Base-by-base conservation (phyloP, 64 coral and sea anemone species). In the Acropora yongei region DNA sequence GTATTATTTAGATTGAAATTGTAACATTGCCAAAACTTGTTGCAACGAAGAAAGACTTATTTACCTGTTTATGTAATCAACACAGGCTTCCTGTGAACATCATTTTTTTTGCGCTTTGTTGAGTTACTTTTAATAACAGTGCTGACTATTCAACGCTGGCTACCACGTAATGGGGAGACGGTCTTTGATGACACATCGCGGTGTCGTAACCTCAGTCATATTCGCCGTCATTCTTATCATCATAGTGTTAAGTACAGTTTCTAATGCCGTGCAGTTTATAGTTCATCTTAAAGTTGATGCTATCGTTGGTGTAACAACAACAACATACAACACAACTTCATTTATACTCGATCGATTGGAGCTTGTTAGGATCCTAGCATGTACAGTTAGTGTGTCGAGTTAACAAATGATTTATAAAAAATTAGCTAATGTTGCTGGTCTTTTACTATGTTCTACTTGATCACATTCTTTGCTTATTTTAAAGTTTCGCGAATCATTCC, bases 401-500 rank as follows among this genome's bases (percentile, higher is more conserved):
- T n/a, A n/a, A n/a, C n/a, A n/a, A n/a, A n/a, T n/a, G n/a, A n/a
- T n/a, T n/a, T n/a, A n/a, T n/a, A n/a, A n/a, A n/a, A n/a, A n/a
- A n/a, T n/a, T n/a, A n/a, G n/a, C n/a, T n/a, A n/a, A n/a, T 46
- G 16, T 19, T 85, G 82, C 18, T 69, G 17, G 20, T 12, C 44
- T 85, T 61, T n/a, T n/a, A n/a, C n/a, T n/a, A n/a, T n/a, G n/a
- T n/a, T n/a, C 18, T 85, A 17, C 46, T 9, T 85, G 3, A 30
- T 30, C 13, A 72, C 82, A 1, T 49, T 8, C 0, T 68, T 85
- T 30, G 65, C 61, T 44, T 71, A 48, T 84, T 84, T 66, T 14
- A 84, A 85, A 71, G 66, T 85, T 2, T 71, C 17, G 44, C 44
- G 17, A 49, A 71, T 69, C 1, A 69, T 85, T 47, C 82, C 65